Evolutionary conservation across 2,797 vertebrate species (phyloP), one percentile per base, ranked within the genome.

Genomic region (Lepus townsendii): DNA sequence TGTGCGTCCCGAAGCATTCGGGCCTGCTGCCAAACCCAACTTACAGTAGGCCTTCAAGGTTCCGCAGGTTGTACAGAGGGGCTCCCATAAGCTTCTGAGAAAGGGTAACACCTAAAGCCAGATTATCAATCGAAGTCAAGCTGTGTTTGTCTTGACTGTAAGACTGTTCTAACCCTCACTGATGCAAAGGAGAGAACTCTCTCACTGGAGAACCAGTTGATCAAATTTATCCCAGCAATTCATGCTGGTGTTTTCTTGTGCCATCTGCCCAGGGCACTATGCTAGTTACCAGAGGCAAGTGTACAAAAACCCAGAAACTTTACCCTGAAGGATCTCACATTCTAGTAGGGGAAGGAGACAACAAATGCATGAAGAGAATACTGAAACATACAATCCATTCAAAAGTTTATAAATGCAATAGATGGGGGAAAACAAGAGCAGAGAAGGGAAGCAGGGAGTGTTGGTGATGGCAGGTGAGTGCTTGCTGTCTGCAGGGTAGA

Each of bases 271-370:
- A 60, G n/a, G 11, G 30, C 30, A 66, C 27, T 30, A 20, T 32
- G 27, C 19, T 73, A 22, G 3, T 13, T 72, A 22, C 14, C 30
- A 27, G n/a, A n/a, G 79, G 77, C 20, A 54, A 8, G 30, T 0
- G 5, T 17, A 38, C 7, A 82, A 65, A 88, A 94, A 66, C 86
- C 1, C n/a, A 27, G 83, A 89, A 76, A 42, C 30, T 14, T 82
- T 32, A 80, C 69, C 30, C 22, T 83, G 84, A 57, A 91, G 42
- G 8, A 90, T 6, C 78, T 90, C 76, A 62, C 27, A 35, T 77
- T 93, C 17, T 60, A 38, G 32, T 9, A 50, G 35, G n/a, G 50
- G 14, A 87, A 30, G 2, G 42, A 62, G 52, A 87, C 1, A 47
- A 60, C 17, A 87, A 32, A 19, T 17, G 14, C 4, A 79, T 4